A percentile compares a stretch with the other conserved stretches of the same genome.
phyloP scores from a whole-genome alignment of 2,888 invertebrate species.

The Arctia plantaginis region DNA sequence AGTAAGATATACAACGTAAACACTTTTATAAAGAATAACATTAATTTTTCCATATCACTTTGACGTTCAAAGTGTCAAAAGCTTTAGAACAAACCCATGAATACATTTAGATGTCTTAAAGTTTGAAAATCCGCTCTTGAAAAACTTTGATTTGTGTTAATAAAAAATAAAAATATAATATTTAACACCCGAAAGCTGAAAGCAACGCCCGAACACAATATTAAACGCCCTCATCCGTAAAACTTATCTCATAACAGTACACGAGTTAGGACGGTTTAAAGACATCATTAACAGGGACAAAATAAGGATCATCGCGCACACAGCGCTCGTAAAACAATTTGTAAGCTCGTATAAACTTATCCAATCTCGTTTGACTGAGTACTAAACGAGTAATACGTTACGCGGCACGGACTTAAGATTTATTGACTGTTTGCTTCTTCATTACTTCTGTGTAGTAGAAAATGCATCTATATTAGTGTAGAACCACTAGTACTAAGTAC shows the following conservation, averaged over 20 bases:
- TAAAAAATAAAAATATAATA: not conserved
- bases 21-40: not conserved
- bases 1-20: not conserved
- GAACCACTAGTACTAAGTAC: not conserved
- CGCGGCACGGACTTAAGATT: slow-evolving; percentile 54
- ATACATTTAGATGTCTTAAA: not conserved
- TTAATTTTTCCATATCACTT: no score
- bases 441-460: slow-evolving; percentile 36
- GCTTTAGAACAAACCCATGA: not conserved
- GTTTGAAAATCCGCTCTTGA: not conserved
- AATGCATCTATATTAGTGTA: not conserved
- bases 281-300: slow-evolving; percentile 58
- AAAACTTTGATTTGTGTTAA: not conserved
- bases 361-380: slow-evolving; percentile 66
- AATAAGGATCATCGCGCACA: slow-evolving; percentile 54
- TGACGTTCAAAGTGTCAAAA: not conserved
- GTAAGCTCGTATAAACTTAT: slow-evolving; percentile 73
- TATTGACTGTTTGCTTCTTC: slow-evolving; percentile 62
- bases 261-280: slow-evolving; percentile 44
- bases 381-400: slow-evolving; percentile 46
- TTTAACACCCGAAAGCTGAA: not conserved
- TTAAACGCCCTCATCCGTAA: slow-evolving; percentile 28
- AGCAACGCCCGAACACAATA: slow-evolving; percentile 27
- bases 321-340: slow-evolving; percentile 69
- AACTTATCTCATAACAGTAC: slow-evolving; percentile 52